These are phyloP conservation scores for Channa argus DNA, from an alignment of 2,113 vertebrate species.

Conservation along the genomic window DNA sequence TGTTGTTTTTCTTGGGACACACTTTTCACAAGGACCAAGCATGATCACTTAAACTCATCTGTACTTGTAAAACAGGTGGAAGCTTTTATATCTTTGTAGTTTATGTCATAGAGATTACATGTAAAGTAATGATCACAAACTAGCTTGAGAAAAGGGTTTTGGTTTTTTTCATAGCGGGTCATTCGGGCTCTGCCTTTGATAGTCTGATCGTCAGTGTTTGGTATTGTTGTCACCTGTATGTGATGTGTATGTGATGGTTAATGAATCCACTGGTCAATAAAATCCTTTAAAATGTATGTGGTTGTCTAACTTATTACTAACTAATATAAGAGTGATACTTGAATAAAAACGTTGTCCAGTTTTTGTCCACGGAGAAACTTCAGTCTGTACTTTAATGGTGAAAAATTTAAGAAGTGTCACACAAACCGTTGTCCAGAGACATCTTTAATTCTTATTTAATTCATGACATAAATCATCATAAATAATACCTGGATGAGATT, in stretches of 20 bases:
- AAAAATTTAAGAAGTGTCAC: not conserved
- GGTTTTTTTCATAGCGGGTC: not conserved
- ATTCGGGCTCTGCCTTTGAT: not conserved
- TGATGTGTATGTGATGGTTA: not conserved
- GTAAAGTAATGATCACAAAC: conserved; percentile 17
- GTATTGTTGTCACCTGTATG: not conserved
- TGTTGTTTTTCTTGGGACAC: too few species aligned
- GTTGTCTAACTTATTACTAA: not conserved
- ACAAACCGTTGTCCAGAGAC: conserved; percentile 1
- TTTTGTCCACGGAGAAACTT: conserved; percentile 3
- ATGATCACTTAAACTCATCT: too few species aligned
- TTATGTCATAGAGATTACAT: not conserved
- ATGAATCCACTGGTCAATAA: conserved; percentile 1
- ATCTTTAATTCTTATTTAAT: conserved; percentile 14
- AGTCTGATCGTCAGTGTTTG: conserved; percentile 5
- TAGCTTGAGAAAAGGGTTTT: not conserved
- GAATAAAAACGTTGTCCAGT: conserved; percentile 15
- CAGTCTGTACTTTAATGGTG: conserved; percentile 8
- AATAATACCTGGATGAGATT: conserved; percentile 9
- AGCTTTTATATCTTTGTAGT: not conserved
- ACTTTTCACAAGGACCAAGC: too few species aligned
- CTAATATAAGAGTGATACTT: conserved; percentile 8
- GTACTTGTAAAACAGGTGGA: too few species aligned
- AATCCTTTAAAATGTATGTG: not conserved
- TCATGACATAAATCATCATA: conserved; percentile 1